These are phyloP conservation scores for Drosophila trapezifrons DNA, from an alignment of 1,140 invertebrate genomes.

Conservation along the genomic window DNA sequence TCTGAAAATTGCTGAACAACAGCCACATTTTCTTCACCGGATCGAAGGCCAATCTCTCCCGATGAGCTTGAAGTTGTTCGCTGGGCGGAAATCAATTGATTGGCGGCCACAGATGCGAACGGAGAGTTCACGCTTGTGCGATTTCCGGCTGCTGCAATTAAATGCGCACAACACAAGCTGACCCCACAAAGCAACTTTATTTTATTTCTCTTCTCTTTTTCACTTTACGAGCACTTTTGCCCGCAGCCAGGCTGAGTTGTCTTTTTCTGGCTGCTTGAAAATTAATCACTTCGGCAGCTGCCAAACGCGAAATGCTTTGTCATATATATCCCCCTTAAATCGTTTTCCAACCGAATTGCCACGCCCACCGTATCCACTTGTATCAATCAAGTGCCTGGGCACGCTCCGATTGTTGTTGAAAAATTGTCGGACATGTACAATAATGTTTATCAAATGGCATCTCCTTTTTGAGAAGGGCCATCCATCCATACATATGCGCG, in stretches of 20 bases:
- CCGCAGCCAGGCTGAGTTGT: background rate
- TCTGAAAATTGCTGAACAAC: background rate
- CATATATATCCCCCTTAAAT: conserved; percentile 69
- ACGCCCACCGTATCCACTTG: conserved; percentile 35
- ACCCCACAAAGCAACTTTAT: conserved; percentile 7
- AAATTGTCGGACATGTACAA: conserved; percentile 81
- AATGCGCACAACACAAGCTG: conserved; percentile 26
- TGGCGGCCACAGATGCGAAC: conserved; percentile 36
- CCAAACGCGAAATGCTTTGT: conserved; percentile 73
- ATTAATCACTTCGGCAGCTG: conserved; percentile 74
- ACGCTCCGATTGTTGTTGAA: conserved; percentile 76
- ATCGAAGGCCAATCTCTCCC: background rate
- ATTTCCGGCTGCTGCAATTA: conserved; percentile 38
- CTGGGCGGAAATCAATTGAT: conserved; percentile 46
- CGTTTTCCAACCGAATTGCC: conserved; percentile 32
- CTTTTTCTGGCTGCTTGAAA: conserved; percentile 39
- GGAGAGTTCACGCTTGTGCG: conserved; percentile 37
- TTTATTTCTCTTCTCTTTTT: background rate
- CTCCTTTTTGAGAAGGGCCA: conserved; percentile 35
- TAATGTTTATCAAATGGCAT: conserved; percentile 80
- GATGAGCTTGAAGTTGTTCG: conserved; percentile 15
- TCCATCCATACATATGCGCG: background rate
- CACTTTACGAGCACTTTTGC: background rate
- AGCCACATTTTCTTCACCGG: background rate
- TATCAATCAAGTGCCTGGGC: conserved; percentile 70